Evolutionary conservation across 2,113 vertebrate genomes (phyloP).

Genomic region (Butorides virescens): DNA sequence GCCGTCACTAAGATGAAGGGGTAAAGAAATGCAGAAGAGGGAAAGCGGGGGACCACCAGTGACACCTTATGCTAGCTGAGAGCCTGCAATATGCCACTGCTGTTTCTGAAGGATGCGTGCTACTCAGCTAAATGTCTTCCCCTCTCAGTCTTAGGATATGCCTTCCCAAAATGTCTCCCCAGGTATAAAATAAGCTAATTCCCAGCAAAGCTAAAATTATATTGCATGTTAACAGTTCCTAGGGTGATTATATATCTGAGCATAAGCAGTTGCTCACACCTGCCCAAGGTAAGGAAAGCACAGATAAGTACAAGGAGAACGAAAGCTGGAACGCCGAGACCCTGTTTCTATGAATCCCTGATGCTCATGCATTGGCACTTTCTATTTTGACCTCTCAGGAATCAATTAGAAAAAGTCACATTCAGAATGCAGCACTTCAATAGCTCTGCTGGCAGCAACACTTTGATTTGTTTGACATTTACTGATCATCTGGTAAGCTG

Average conservation of each 20-base stretch:
- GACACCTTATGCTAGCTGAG: neutral
- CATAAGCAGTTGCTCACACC: neutral
- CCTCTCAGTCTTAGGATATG: neutral
- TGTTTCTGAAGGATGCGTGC: neutral
- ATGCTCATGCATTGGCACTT: neutral
- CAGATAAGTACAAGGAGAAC: neutral
- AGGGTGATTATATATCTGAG: neutral
- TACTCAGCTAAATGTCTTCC: neutral
- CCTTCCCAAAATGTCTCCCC: neutral
- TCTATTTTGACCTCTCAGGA: neutral
- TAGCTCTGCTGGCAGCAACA: conserved; percentile 27
- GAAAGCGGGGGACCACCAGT: neutral
- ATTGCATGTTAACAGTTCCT: neutral
- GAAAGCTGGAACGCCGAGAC: neutral
- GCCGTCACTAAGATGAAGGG: neutral
- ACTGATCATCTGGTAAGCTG: neutral
- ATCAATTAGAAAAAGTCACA: neutral
- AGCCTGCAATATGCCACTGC: neutral
- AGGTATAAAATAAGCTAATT: neutral
- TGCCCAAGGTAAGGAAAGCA: neutral
- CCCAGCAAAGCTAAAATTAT: neutral
- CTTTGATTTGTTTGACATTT: conserved; percentile 59
- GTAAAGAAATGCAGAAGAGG: neutral
- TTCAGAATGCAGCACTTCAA: neutral
- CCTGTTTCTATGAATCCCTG: neutral